These are phyloP conservation scores for Mustela nigripes DNA, from an alignment of 2,113 vertebrate genomes.

Conservation along the genomic window DNA sequence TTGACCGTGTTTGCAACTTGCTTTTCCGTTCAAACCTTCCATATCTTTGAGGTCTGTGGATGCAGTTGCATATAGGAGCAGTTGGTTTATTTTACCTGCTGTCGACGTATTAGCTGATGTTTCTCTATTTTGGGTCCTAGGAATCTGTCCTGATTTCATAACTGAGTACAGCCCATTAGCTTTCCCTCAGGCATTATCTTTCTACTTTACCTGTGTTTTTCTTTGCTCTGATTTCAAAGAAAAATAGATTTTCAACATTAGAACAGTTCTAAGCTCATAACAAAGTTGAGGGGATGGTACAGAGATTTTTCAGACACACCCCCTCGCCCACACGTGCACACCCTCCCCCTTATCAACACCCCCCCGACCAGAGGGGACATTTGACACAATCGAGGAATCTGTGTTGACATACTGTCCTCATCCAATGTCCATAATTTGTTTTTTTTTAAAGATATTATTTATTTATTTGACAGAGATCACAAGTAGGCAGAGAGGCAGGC, in stretches of 20 bases:
- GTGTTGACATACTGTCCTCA: background rate
- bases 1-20: background rate
- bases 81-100: background rate
- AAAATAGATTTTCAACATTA: background rate
- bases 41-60: background rate
- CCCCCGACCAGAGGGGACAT: background rate
- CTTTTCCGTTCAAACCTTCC: background rate
- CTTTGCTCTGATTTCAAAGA: background rate
- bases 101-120: background rate
- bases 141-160: background rate
- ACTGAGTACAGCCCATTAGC: background rate
- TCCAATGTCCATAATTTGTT: background rate
- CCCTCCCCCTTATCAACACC: too few relatives aligned
- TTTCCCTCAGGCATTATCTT: background rate
- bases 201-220: background rate
- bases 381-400: background rate
- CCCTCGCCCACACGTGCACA: background rate
- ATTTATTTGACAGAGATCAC: too few relatives aligned
- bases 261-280: background rate
- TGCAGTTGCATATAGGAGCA: fast-evolving
- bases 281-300: background rate
- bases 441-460: too few relatives aligned
- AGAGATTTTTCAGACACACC: background rate
- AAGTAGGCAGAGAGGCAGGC: too few relatives aligned
- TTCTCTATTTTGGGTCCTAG: background rate